A percentile compares a stretch with the other conserved stretches of the same genome.
These are phyloP conservation scores for Lasaia peninsularis DNA, from an alignment of 1,140 invertebrate genomes.

Conservation along the genomic window DNA sequence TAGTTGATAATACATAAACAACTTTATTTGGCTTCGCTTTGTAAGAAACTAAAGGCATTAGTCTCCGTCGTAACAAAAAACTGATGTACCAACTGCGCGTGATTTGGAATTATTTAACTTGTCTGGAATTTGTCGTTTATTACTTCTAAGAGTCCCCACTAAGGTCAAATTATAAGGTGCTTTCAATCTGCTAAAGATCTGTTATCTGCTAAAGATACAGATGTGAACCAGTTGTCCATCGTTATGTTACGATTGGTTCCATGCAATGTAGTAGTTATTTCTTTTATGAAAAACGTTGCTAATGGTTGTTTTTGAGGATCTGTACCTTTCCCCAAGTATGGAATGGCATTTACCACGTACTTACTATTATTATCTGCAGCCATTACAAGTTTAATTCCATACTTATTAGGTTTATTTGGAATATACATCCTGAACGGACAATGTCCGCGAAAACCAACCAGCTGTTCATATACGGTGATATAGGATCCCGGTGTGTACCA, in stretches of 20 bases:
- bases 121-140: slow-evolving; percentile 13
- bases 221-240: slow-evolving; percentile 28
- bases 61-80: slow-evolving; percentile 10
- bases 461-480: slow-evolving; percentile 28
- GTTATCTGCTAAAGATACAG: slow-evolving; percentile 20
- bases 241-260: slow-evolving; percentile 22
- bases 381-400: slow-evolving; percentile 33
- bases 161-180: slow-evolving; percentile 16
- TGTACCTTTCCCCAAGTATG: slow-evolving; percentile 25
- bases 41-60: slow-evolving; percentile 14
- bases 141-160: slow-evolving; percentile 12
- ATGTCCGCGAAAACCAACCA: slow-evolving; percentile 26
- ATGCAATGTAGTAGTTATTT: background rate
- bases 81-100: slow-evolving; percentile 6
- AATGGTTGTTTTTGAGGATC: slow-evolving; percentile 10
- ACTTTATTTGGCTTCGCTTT: slow-evolving; percentile 20
- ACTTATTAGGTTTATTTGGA: slow-evolving; percentile 35
- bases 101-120: slow-evolving; percentile 13
- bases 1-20: slow-evolving; percentile 16
- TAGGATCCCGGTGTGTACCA: slow-evolving; percentile 17
- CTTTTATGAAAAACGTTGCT: slow-evolving; percentile 13
- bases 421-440: slow-evolving; percentile 35
- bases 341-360: slow-evolving; percentile 27
- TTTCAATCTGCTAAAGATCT: slow-evolving; percentile 6
- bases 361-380: slow-evolving; percentile 20